phyloP scores from a whole-genome alignment of 2,888 invertebrate species.

The Apoderus coryli region DNA sequence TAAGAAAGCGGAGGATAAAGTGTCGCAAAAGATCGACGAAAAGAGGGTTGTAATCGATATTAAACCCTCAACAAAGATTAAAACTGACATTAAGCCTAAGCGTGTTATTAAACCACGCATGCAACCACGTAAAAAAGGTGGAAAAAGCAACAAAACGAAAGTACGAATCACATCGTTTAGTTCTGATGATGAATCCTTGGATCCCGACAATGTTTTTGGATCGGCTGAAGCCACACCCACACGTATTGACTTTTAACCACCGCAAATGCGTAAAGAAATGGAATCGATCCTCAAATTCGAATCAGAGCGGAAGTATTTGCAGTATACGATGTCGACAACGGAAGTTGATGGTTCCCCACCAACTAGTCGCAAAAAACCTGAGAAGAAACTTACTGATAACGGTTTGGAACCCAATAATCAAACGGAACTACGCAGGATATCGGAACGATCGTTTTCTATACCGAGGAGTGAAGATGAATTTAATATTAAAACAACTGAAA shows the following conservation, averaged over 20 bases:
- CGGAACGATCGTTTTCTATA: slow-evolving; percentile 59
- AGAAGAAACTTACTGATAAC: slow-evolving; percentile 40
- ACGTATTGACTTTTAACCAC: slow-evolving; percentile 58
- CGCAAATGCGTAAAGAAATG: slow-evolving; percentile 60
- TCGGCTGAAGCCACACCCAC: slow-evolving; percentile 60
- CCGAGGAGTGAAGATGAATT: slow-evolving; percentile 62
- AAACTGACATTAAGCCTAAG: slow-evolving; percentile 48
- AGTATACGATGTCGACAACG: slow-evolving; percentile 53
- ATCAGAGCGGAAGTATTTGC: slow-evolving; percentile 49
- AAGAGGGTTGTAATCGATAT: slow-evolving; percentile 20
- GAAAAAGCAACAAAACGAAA: slow-evolving; percentile 48
- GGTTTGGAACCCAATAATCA: slow-evolving; percentile 48
- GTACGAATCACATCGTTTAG: slow-evolving; percentile 62
- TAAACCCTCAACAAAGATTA: too few relatives aligned
- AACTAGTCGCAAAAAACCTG: slow-evolving; percentile 54
- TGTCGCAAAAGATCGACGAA: slow-evolving; percentile 21
- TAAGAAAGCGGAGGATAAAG: slow-evolving; percentile 16
- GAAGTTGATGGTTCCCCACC: slow-evolving; percentile 66
- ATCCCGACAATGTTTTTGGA: slow-evolving; percentile 64
- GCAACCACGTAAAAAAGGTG: slow-evolving; percentile 43
- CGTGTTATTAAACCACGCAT: slow-evolving; percentile 46
- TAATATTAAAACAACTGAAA: slow-evolving; percentile 41
- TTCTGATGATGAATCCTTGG: slow-evolving; percentile 61
- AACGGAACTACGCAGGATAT: slow-evolving; percentile 53
- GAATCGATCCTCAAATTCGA: slow-evolving; percentile 59